A percentile compares a stretch with the other conserved stretches of the same genome.
phyloP scores from a whole-genome alignment of 2,888 invertebrate species.

The Rhopalosiphum nymphaeae region DNA sequence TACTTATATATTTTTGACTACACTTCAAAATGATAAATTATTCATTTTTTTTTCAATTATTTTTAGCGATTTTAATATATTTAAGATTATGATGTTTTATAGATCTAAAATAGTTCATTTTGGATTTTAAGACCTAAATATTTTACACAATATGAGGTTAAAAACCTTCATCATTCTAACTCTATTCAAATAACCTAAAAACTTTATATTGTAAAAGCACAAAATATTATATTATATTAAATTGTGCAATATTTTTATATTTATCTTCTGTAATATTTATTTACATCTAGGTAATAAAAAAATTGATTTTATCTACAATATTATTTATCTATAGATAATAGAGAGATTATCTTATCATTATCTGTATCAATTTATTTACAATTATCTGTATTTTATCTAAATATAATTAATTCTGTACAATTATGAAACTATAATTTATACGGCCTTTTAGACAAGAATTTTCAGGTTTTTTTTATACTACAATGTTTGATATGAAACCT shows the following conservation, averaged over 20 bases:
- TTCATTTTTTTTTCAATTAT: no score
- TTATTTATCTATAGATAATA: background rate
- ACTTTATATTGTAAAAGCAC: background rate
- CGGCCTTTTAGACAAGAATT: background rate
- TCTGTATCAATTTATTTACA: background rate
- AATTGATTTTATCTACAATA: background rate
- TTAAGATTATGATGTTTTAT: no score
- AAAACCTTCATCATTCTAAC: no score
- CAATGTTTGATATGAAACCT: background rate
- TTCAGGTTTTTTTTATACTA: background rate
- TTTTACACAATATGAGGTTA: no score
- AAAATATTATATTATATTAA: background rate
- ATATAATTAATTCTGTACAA: background rate
- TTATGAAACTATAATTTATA: background rate
- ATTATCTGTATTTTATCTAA: background rate
- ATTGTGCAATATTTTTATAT: background rate
- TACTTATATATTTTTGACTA: no score
- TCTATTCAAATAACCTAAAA: no score
- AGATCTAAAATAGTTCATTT: no score
- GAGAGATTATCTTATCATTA: background rate
- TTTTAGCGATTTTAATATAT: no score
- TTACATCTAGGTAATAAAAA: background rate
- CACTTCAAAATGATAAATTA: no score
- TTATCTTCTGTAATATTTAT: background rate
- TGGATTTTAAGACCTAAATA: no score